Evolutionary conservation across 2,113 vertebrate genomes (phyloP).

Genomic region (Coptodon rendalli): DNA sequence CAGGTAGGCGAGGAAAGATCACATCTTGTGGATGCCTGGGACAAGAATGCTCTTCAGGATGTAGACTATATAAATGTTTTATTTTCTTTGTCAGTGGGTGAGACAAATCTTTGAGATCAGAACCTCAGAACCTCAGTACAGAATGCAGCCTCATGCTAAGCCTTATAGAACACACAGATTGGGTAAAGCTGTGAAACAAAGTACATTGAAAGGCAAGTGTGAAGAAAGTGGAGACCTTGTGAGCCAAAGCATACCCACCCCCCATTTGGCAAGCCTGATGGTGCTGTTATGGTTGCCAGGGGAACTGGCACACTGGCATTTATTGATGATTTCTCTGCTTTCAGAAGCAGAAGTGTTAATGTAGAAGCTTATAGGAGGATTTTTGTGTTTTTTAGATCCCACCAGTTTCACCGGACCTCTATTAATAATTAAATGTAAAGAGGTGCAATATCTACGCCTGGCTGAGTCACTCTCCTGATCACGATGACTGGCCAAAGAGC

Average conservation of each 20-base stretch:
- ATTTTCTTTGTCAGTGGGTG: not conserved
- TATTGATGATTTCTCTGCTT: not conserved
- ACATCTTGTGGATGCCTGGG: rapidly evolving
- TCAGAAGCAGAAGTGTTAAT: not conserved
- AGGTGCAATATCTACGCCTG: not conserved
- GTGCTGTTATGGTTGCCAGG: not conserved
- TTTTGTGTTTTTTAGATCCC: not conserved
- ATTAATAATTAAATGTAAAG: not conserved
- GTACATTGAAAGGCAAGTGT: not conserved
- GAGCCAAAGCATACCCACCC: not conserved
- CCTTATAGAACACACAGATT: not conserved
- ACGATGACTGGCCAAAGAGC: not conserved
- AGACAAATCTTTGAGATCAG: not conserved
- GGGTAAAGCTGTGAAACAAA: not conserved
- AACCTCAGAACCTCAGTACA: not conserved
- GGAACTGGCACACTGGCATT: not conserved
- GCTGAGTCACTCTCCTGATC: not conserved
- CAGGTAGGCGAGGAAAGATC: not conserved
- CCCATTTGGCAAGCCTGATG: not conserved
- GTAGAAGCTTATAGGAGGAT: not conserved
- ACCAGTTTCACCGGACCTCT: not conserved
- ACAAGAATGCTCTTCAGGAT: not conserved
- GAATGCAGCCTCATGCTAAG: not conserved
- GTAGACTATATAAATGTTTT: not conserved
- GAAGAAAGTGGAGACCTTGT: not conserved